These are phyloP conservation scores for Pristionchus fissidentatus DNA, from an alignment of 2,888 invertebrate species.

Conservation along the genomic window DNA sequence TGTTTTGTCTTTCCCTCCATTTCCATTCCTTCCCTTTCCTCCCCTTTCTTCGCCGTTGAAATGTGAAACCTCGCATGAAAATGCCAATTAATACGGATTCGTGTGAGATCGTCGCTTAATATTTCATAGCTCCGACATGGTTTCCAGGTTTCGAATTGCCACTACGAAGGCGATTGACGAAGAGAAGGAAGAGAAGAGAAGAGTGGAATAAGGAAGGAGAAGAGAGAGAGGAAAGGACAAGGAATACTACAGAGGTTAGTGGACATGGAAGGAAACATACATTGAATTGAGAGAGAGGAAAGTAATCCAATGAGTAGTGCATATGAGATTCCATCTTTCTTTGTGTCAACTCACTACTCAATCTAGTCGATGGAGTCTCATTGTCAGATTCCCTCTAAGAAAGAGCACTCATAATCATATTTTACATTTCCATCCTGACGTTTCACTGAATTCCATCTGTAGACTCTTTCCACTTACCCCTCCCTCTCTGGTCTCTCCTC, in stretches of 20 bases:
- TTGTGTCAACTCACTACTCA: slow-evolving; percentile 20
- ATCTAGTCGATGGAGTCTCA: slow-evolving; percentile 3
- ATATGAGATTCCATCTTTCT: slow-evolving; percentile 20
- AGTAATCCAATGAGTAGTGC: slow-evolving; percentile 16
- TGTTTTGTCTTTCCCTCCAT: not conserved
- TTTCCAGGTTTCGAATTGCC: slow-evolving; percentile 29
- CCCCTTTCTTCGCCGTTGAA: slow-evolving; percentile 27
- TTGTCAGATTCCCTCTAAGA: not conserved
- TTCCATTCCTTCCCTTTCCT: not conserved
- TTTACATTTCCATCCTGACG: not conserved
- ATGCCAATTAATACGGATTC: slow-evolving; percentile 48
- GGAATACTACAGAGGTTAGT: slow-evolving; percentile 6
- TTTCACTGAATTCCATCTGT: not conserved
- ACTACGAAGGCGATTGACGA: slow-evolving; percentile 5
- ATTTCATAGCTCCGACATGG: slow-evolving; percentile 43
- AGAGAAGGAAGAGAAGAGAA: not conserved
- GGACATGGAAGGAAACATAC: no score
- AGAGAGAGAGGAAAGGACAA: not conserved
- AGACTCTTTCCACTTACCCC: not conserved
- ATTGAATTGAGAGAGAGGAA: not conserved
- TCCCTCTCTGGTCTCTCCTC: slow-evolving; percentile 1
- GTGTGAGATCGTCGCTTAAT: slow-evolving; percentile 43
- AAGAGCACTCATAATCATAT: slow-evolving; percentile 25
- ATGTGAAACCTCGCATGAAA: slow-evolving; percentile 47
- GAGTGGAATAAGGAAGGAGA: slow-evolving; percentile 18